These are phyloP conservation scores for Sigmodon hispidus DNA, from an alignment of 2,113 vertebrate species.

Conservation along the genomic window DNA sequence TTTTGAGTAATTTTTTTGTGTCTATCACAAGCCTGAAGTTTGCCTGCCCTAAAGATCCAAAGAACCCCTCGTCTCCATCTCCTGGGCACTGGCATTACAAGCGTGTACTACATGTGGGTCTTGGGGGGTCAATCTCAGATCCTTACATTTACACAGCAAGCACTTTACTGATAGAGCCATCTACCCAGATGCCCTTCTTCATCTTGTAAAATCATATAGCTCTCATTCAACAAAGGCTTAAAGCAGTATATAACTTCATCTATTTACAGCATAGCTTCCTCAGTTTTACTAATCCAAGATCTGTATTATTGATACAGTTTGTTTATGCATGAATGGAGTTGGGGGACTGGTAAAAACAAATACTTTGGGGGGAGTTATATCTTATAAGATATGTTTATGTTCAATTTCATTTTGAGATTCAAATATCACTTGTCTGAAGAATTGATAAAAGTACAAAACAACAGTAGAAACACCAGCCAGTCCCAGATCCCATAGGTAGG, in stretches of 20 bases:
- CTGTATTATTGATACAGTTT: neutral
- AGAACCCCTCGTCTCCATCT: too few species aligned
- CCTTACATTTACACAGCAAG: neutral
- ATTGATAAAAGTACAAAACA: constrained; percentile 27
- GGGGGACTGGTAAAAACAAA: neutral
- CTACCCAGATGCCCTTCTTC: neutral
- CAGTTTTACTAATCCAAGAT: neutral
- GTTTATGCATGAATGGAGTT: neutral
- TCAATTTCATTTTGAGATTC: constrained; percentile 30
- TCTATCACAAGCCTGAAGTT: neutral
- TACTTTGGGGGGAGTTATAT: neutral
- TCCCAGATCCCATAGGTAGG: neutral
- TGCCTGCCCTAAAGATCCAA: neutral
- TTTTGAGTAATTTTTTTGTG: neutral
- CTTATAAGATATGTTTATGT: constrained; percentile 1
- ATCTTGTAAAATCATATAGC: neutral
- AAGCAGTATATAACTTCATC: neutral
- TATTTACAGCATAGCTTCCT: constrained; percentile 17
- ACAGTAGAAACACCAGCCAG: neutral
- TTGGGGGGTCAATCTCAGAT: neutral
- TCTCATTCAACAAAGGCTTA: neutral
- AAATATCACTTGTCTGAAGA: constrained; percentile 25
- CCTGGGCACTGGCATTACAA: too few species aligned
- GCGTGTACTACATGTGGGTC: neutral
- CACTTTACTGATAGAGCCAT: neutral